Evolutionary conservation across 2,888 invertebrate genomes (phyloP), one percentile per base, ranked within the genome.

Genomic region (Cataglyphis altisquamis): DNA sequence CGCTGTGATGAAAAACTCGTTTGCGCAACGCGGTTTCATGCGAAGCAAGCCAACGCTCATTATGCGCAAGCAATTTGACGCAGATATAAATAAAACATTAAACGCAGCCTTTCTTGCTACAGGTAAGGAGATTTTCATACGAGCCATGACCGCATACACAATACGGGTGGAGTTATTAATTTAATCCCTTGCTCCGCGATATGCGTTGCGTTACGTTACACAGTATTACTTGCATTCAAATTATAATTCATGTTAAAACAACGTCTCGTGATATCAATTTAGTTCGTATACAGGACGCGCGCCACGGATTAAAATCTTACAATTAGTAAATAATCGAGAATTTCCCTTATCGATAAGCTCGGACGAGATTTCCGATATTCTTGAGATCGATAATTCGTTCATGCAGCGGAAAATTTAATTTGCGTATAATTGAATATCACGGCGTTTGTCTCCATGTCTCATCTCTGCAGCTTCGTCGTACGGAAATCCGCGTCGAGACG

Each of bases 1-100:
- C 72, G 25, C 60, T 36, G 52, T 52, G 60, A 80, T 80, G 72
- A 70, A 80, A 77, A 80, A 72, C 72, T 80, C 78, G 18, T 72
- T 78, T 72, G 45, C 72, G 36, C 72, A 72, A 80, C 60, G 36
- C 60, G 72, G 78, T 45, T 60, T 62, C 60, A 36, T 45, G 60
- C 72, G 60, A 29, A 39, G 72, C 78, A 15, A 57, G 15, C 57
- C 36, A 32, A 15, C 39, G 39, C 29, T 72, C 60, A 80, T 80
- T 80, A 80, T 80, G 45, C 78, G 36, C 36, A 57, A 68, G 68
- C 68, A 78, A 80, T 80, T 80, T 72, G 78, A 80, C 45, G 72
- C 78, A 25, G 78, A 62, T 32, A 60, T 80, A 80, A 80, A 72
- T 80, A 72, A 72, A 80, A 62, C 72, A 80, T 80, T 80, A 80